Evolutionary conservation across 2,888 invertebrate genomes (phyloP), one percentile per base, ranked within the genome.

Genomic region (Athripsodes cinereus): DNA sequence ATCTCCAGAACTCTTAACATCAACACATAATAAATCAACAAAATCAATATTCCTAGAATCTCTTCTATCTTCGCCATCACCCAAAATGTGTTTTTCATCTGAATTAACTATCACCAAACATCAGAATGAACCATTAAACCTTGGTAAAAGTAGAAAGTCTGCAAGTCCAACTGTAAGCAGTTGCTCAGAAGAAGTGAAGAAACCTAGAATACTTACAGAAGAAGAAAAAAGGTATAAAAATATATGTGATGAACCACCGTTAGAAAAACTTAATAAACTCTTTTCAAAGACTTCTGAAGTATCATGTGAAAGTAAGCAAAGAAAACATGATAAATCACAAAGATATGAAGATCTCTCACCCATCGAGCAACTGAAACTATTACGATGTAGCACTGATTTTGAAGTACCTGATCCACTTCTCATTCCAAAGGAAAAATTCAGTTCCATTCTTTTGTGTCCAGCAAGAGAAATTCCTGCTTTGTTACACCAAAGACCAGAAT

Each of bases 371-470:
- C 74, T 91, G 8, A 83, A 86, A 64, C 79, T 84, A 68, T 75
- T 92, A 21, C 79, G 87, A 61, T 77, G 79, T 51, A 85, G 84
- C 66, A 78, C 83, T 6, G 83, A 83, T 64, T 81, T 87, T 67
- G 82, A 85, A 69, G 83, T 92, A 68, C 91, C 91, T 46, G 90
- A 92, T 76, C 91, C 91, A 10, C 78, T 92, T 66, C 72, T 92
- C 60, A 85, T 92, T 62, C 92, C 92, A 53, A 87, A 88, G 72
- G 86, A 88, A 67, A 82, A 83, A 66, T 72, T 92, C 51, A 84
- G 85, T 53, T 81, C 82, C 19, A 83, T 92, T 35, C 75, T 91
- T 21, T 81, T 83, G 1, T 82, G 85, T 2, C 92, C 92, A 0
- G 87, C 82, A 1, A 81, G 79, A 53, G 91, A 91, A 76, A 90